Evolutionary conservation across 1,140 invertebrate genomes (phyloP), one percentile per base, ranked within the genome.

Genomic region (Nilaparvata lugens): DNA sequence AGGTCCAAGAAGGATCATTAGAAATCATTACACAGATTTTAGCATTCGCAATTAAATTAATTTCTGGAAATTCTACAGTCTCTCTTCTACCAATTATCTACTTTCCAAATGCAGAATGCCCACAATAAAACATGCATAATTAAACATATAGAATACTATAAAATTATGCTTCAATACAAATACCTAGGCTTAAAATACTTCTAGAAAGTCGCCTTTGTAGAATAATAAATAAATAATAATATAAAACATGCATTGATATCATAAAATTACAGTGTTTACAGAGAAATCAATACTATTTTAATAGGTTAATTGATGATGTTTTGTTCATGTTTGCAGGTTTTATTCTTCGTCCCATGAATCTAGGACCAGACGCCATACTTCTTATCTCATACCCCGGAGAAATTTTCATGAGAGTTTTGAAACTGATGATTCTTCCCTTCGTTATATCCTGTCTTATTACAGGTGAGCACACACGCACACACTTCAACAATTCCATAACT

Each of bases 311-410:
- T 19, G 6, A 7, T 16, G 21, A 21, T 21, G 7, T 61, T 14
- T 55, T 60, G 35, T 24, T 65, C 14, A 28, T 31, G n/a, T 57
- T 76, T 74, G 45, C 70, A 91, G 89, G 90, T 62, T 83, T 92
- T 67, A 79, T 80, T 52, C 74, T 93, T 53, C 80, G 88, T 65
- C 79, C 82, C 11, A 73, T 85, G 40, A 72, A 83, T 56, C 79
- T 89, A 21, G 83, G 83, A 60, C 79, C 81, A 48, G 85, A 89
- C 68, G 81, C 84, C 13, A 82, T 92, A 9, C 82, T 89, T 76
- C 76, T 95, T 63, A 87, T 96, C 62, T 89, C 88, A 2, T 94
- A 94, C 75, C 91, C 91, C n/a, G 91, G 91, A 54, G 91, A 94
- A 69, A 76, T 94, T 7, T 93, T 94, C 71, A 93, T 93, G 87